These are phyloP conservation scores for Phasianus colchicus DNA, from an alignment of 2,113 vertebrate species.

Conservation along the genomic window DNA sequence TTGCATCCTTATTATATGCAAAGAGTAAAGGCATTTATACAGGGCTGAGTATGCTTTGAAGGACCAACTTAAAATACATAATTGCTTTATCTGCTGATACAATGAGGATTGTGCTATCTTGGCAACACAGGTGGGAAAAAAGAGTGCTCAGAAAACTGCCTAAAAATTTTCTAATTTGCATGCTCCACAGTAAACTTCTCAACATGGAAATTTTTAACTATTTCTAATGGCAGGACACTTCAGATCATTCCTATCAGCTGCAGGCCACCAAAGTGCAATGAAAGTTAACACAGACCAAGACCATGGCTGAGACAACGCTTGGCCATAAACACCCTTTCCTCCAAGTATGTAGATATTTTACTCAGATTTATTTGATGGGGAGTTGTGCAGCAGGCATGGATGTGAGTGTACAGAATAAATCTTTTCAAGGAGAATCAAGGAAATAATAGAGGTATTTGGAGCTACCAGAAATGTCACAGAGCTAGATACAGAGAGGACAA, in stretches of 20 bases:
- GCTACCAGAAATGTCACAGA: not conserved
- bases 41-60: slow-evolving; percentile 10
- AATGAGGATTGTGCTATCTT: not conserved
- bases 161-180: not conserved
- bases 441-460: not conserved
- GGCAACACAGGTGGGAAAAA: not conserved
- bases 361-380: not conserved
- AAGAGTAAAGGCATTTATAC: not conserved
- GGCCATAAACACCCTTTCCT: not conserved
- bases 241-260: not conserved
- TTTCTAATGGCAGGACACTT: not conserved
- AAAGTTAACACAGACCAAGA: not conserved
- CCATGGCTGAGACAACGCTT: not conserved
- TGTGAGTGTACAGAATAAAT: not conserved
- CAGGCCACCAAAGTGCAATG: not conserved
- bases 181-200: not conserved
- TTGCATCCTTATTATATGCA: not conserved
- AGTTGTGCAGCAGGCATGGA: not conserved
- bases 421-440: not conserved
- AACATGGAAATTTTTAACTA: not conserved
- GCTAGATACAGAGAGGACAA: not conserved
- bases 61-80: not conserved
- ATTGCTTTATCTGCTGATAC: slow-evolving; percentile 42
- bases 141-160: not conserved
- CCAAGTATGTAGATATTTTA: not conserved